phyloP scores from a whole-genome alignment of 2,113 vertebrate species.

The Phylloscopus whistleri region DNA sequence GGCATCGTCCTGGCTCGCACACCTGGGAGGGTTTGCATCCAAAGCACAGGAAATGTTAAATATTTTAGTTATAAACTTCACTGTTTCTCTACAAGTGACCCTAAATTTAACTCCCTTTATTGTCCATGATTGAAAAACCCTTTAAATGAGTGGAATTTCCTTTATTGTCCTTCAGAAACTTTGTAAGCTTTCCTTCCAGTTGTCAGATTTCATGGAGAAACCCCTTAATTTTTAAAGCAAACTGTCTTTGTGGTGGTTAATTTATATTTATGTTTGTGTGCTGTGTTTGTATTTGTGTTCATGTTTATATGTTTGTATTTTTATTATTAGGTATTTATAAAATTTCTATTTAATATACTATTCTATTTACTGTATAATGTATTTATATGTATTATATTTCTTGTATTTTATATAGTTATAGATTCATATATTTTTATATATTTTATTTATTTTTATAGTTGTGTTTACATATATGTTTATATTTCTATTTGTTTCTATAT shows the following conservation, averaged over 20 bases:
- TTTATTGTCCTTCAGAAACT: not conserved
- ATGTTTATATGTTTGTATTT: not conserved
- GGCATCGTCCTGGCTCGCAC: not conserved
- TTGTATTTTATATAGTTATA: too few relatives aligned
- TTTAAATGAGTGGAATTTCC: not conserved
- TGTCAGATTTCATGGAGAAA: not conserved
- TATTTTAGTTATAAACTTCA: fast-evolving
- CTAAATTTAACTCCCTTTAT: not conserved
- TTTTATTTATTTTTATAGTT: too few relatives aligned
- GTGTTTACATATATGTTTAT: too few relatives aligned
- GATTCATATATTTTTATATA: too few relatives aligned
- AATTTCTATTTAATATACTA: not conserved
- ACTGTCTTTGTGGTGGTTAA: fast-evolving
- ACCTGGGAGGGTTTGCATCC: not conserved
- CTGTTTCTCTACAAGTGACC: not conserved
- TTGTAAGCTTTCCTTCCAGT: not conserved
- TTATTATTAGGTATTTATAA: not conserved
- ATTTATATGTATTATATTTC: too few relatives aligned
- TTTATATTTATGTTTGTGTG: too few relatives aligned
- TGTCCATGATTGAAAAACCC: not conserved
- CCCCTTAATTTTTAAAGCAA: not conserved
- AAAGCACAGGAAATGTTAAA: fast-evolving
- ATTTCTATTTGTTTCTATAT: not conserved
- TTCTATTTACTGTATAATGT: not conserved
- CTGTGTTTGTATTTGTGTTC: not conserved